Evolutionary conservation across 2,797 vertebrate genomes (phyloP).

Genomic region (Ctenopoma multispine): DNA sequence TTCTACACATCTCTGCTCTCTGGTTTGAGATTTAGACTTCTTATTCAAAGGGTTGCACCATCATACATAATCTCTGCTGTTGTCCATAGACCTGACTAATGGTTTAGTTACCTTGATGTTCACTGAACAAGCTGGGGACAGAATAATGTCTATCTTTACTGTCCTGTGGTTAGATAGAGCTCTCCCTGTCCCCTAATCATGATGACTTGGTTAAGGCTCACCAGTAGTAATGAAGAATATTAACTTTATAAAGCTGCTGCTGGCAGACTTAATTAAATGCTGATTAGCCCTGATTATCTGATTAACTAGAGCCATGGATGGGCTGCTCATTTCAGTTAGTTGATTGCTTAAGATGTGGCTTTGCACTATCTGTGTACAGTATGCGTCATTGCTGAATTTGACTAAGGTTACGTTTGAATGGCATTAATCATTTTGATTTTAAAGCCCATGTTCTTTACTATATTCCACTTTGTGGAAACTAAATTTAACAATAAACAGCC

Average conservation of each 20-base stretch:
- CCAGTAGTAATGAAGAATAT: constrained; percentile 58
- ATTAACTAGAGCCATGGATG: constrained; percentile 71
- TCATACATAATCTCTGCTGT: constrained; percentile 1
- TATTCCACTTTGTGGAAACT: constrained; percentile 45
- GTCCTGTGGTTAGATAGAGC: constrained; percentile 30
- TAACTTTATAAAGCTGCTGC: constrained; percentile 59
- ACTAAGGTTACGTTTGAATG: constrained; percentile 37
- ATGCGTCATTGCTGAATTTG: constrained; percentile 44
- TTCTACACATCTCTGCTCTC: constrained; percentile 16
- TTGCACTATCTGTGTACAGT: constrained; percentile 29
- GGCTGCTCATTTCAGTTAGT: constrained; percentile 58
- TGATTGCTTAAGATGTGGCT: constrained; percentile 65
- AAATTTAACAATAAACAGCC: constrained; percentile 59
- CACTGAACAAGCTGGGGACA: background rate
- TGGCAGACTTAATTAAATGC: constrained; percentile 68
- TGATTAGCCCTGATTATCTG: constrained; percentile 77
- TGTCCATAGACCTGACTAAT: background rate
- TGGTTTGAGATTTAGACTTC: background rate
- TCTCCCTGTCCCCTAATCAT: constrained; percentile 28
- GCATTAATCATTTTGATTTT: constrained; percentile 37
- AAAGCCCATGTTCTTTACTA: constrained; percentile 43
- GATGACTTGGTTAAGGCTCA: constrained; percentile 61
- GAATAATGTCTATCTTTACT: constrained; percentile 6
- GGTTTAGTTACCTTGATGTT: background rate
- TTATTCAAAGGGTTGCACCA: constrained; percentile 10